Base-by-base conservation (phyloP, 2,888 invertebrate genomes). In the Plebejus argus region DNA sequence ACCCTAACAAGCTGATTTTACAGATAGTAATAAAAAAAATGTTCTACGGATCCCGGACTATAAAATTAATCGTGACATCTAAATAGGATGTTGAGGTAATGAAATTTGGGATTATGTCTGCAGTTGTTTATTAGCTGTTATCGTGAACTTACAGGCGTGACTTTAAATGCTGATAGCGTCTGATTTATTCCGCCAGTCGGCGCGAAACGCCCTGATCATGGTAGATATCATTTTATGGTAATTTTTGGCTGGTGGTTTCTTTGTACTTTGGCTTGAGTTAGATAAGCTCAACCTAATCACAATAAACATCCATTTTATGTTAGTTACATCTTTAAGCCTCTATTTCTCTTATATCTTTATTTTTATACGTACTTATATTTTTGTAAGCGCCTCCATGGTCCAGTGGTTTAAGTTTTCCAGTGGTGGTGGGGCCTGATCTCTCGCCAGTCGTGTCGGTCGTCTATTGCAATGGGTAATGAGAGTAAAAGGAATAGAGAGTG, bases 111-210 rank as follows among this genome's bases (percentile, higher is more conserved):
- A 78, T 78, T 78, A 75, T 70, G 70, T 75, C 77, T 56, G 75
- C 76, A 76, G 77, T 78, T 78, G 77, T 61, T 78, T 78, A 78
- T 77, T 76, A 76, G 74, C 61, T 71, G 76, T 77, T 78, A 78
- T 78, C 78, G 56, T 45, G 70, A 61, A 76, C 77, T 70, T 58
- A 76, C 78, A 78, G 77, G 28, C 78, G 20, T 49, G 35, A 56
- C 71, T 75, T 53, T 70, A 76, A 76, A 70, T 70, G 70, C 53
- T n/a, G 71, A 71, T 71, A 76, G 70, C 53, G 76, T 33, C 20
- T 76, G 53, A 76, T 76, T 76, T 70, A 76, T 76, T 49, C 6
- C 49, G 7, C 76, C 28, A 35, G 49, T 76, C 70, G 35, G 39
- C n/a, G 71, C 15, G 20, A 71, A 35, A 71, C 5, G 71, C 39